Evolutionary conservation across 2,113 vertebrate species (phyloP).

Genomic region (Epinephelus moara): DNA sequence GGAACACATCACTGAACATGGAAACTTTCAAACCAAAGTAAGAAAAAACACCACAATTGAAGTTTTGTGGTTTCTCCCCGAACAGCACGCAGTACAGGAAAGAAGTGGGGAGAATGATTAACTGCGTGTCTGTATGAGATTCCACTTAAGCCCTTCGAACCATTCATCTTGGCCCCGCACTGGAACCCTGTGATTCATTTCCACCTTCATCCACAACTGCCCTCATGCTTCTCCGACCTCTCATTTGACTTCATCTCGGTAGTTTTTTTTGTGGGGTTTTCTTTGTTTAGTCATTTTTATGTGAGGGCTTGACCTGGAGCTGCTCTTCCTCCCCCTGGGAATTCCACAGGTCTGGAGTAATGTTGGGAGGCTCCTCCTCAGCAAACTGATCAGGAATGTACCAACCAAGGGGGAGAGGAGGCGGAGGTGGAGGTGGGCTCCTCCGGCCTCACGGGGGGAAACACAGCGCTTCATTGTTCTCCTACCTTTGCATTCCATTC

Average conservation of each 20-base stretch:
- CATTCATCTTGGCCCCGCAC: conserved; percentile 57
- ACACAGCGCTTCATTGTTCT: conserved; percentile 85
- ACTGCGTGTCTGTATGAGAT: conserved; percentile 58
- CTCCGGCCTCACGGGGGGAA: conserved; percentile 52
- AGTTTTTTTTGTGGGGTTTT: conserved; percentile 33
- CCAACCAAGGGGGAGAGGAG: conserved; percentile 43
- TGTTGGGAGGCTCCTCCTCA: conserved; percentile 79
- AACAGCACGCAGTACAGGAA: conserved; percentile 40
- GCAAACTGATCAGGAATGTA: conserved; percentile 85
- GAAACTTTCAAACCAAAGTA: conserved; percentile 64
- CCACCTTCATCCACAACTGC: conserved; percentile 63
- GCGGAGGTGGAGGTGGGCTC: conserved; percentile 63
- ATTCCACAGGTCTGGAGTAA: conserved; percentile 85
- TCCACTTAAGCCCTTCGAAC: conserved; percentile 51
- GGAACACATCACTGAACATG: conserved; percentile 68
- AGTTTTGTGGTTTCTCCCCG: conserved; percentile 63
- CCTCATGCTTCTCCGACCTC: conserved; percentile 43
- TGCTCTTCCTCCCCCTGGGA: conserved; percentile 69
- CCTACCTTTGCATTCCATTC: conserved; percentile 84
- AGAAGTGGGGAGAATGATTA: conserved; percentile 67
- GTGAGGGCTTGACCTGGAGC: conserved; percentile 72
- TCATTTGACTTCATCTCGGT: conserved; percentile 62
- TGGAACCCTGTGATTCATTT: conserved; percentile 63
- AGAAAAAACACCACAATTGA: conserved; percentile 62
- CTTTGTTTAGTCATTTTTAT: conserved; percentile 66